A percentile compares a stretch with the other conserved stretches of the same genome.
These are phyloP conservation scores for Luidia sarsii DNA, from an alignment of 53 echinoderm and acorn worm species.

Conservation along the genomic window DNA sequence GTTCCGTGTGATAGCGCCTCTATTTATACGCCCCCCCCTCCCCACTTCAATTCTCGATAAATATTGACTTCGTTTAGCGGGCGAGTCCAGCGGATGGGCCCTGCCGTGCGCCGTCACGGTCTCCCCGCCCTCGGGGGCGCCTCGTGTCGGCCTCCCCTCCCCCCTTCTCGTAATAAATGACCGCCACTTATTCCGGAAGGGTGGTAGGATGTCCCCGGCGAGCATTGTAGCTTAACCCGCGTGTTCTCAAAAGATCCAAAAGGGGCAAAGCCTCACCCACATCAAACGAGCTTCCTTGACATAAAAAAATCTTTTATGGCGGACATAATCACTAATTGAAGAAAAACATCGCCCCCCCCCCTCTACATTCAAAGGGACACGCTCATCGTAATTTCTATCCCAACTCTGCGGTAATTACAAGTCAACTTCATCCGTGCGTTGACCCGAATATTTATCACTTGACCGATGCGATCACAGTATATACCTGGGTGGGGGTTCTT, in stretches of 20 bases:
- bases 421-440: no score
- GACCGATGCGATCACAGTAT: no score
- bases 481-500: no score
- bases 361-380: no score
- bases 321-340: no score
- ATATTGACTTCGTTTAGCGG: slow-evolving; percentile 47
- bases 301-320: no score
- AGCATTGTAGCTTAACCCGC: slow-evolving; percentile 13
- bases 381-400: no score
- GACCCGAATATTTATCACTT: no score
- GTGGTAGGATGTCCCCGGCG: slow-evolving; percentile 8
- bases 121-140: slow-evolving; percentile 30
- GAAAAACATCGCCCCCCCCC: no score
- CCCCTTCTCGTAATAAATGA: slow-evolving; percentile 13
- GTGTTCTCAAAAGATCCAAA: slow-evolving; percentile 20
- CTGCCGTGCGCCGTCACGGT: slow-evolving; percentile 35
- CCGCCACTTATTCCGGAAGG: slow-evolving; percentile 34
- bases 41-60: slow-evolving; percentile 50
- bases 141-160: slow-evolving; percentile 6
- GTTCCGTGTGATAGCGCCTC: slow-evolving; percentile 22
- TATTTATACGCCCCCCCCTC: slow-evolving; percentile 8
- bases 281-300: no score
- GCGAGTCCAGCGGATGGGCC: neutral
- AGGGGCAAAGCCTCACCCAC: no score
- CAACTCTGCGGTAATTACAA: no score